Base-by-base conservation (phyloP, 2,113 vertebrate species). In the Gadus macrocephalus region DNA sequence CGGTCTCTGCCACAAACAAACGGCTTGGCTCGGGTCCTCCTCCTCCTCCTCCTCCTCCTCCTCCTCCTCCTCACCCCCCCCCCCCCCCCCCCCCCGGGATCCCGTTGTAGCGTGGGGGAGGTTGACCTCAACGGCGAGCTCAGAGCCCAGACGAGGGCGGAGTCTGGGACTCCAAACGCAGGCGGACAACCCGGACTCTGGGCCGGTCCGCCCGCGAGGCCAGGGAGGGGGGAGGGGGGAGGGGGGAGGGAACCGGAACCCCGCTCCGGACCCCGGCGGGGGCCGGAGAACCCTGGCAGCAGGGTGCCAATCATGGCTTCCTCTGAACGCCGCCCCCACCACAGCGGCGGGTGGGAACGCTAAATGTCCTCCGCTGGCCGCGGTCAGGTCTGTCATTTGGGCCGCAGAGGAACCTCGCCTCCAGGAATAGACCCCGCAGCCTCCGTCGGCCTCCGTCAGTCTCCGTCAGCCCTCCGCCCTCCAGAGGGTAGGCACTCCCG, bases 1-100 rank as follows among this genome's bases (percentile, higher is more conserved):
- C 76, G 49, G 83, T 63, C 81, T 9, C 79, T 63, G 71, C 78
- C 79, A 89, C 89, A 90, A 89, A 87, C 81, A 85, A 84, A 86
- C 62, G 82, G 77, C 75, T 72, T 68, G n/a, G 31, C 8, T 12
- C 53, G 15, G 15, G 15, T 53, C 9, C 19, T 11, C 17, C 76
- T 69, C 88, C 67, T 72, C 70, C 15, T 17, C 38, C 11, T 67
- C 66, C 20, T 60, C 75, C 68, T 88, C 69, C 71, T 68, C 14
- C 16, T 31, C 11, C 65, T 19, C 62, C 17, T 77, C 83, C 83
- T 74, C 68, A 8, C 12, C 81, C 82, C 70, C 72, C 82, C 65
- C 22, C 62, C 16, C 78, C 83, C 82, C 73, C 68, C 11, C 15
- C 81, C 82, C 71, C 72, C 81, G 84, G 79, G 83, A 86, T 78